Percentiles rank a stretch among this genome's conserved stretches.
Evolutionary conservation across 2,888 invertebrate species (phyloP).

Genomic region (Odontocerum albicorne): DNA sequence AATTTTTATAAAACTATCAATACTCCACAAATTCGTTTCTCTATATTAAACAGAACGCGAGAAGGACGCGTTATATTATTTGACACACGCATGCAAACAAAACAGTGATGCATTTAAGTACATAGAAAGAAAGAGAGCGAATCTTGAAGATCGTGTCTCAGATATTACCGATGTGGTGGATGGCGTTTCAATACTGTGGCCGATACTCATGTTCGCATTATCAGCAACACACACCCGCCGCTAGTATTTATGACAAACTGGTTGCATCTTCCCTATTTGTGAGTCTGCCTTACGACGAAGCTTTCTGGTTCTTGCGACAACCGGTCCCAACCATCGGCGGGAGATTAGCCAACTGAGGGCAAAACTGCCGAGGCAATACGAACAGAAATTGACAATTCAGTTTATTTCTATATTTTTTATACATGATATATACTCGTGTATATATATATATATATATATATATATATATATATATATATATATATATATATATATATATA

Average conservation of each 20-base stretch:
- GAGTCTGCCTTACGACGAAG: slow-evolving; percentile 15
- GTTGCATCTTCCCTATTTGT: slow-evolving; percentile 34
- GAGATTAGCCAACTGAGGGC: too few relatives aligned
- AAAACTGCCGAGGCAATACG: too few relatives aligned
- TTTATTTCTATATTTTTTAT: too few relatives aligned
- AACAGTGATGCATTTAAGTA: slow-evolving; percentile 17
- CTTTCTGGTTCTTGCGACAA: slow-evolving; percentile 7
- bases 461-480: too few relatives aligned
- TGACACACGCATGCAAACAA: slow-evolving; percentile 15
- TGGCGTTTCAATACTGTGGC: slow-evolving; percentile 27
- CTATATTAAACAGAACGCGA: too few relatives aligned
- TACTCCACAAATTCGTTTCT: too few relatives aligned
- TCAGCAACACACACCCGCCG: slow-evolving; percentile 23
- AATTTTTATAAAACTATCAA: too few relatives aligned
- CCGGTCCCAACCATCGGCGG: slow-evolving; percentile 14
- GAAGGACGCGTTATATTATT: too few relatives aligned
- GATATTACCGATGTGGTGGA: slow-evolving; percentile 26
- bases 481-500: too few relatives aligned
- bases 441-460: too few relatives aligned
- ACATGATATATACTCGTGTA: too few relatives aligned
- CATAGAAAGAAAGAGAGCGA: slow-evolving; percentile 13
- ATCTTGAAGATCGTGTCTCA: slow-evolving; percentile 22
- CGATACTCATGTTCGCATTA: slow-evolving; percentile 32
- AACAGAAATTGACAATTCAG: too few relatives aligned
- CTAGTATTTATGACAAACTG: slow-evolving; percentile 36